Evolutionary conservation across 2,888 invertebrate species (phyloP), one percentile per base, ranked within the genome.

Genomic region (Bursaphelenchus okinawaensis): DNA sequence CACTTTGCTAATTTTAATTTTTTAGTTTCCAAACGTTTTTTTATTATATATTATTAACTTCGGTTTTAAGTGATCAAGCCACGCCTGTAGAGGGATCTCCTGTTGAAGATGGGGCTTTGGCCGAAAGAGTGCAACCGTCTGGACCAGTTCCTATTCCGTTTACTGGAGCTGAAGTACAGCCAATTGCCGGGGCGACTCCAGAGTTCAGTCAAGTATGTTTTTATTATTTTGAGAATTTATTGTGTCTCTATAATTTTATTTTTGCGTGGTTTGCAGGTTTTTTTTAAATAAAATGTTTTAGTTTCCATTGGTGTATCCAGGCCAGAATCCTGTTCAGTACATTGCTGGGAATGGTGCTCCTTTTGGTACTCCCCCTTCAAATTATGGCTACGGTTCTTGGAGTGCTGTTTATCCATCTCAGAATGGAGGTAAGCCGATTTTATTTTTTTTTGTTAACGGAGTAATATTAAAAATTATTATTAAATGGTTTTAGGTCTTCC

Each of bases 371-470:
- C 71, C 71, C 19, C 73, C 75, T 0, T 62, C 64, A n/a, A 65
- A 67, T 40, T 77, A 72, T 58, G 71, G 72, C n/a, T 76, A 67
- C 59, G 71, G 73, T 24, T 68, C 67, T 27, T 72, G 68, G 69
- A 65, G 62, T 56, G 66, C 71, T 9, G 68, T 71, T 7, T 75
- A 72, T 55, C 65, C 66, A 9, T 63, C 68, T 6, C 63, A 54
- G n/a, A 40, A 40, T 40, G 40, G 40, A 40, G 40, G 40, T 40
- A 40, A 40, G 12, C n/a, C 2, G n/a, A 40, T n/a, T 16, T 40
- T 51, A 20, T 8, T 12, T 7, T 54, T 59, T 12, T 40, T 2
- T 24, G 52, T 9, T 59, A n/a, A n/a, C n/a, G n/a, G n/a, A n/a
- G n/a, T n/a, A n/a, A n/a, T n/a, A n/a, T n/a, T n/a, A n/a, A n/a